Percentiles rank a stretch among this genome's conserved stretches.
These are phyloP conservation scores for Ectemnius lituratus DNA, from an alignment of 2,888 invertebrate genomes.

Conservation along the genomic window DNA sequence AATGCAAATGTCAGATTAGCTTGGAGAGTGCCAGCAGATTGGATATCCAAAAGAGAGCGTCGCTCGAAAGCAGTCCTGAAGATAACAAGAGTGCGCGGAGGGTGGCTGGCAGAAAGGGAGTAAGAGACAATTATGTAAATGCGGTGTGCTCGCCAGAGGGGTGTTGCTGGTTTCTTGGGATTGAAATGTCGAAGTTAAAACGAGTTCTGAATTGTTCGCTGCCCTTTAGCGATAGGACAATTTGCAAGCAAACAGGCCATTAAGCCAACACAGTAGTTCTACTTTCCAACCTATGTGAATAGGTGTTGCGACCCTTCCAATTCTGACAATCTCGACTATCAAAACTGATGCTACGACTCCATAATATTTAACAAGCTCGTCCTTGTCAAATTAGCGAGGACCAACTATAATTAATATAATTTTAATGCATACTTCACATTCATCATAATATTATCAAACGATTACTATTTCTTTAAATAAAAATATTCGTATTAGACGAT, in stretches of 20 bases:
- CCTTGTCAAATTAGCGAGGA: conserved; percentile 6
- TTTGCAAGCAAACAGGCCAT: conserved; percentile 74
- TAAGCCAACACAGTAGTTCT: conserved; percentile 33
- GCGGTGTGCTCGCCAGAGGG: conserved; percentile 47
- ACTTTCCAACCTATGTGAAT: conserved; percentile 24
- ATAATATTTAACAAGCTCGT: conserved; percentile 4
- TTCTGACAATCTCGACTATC: conserved; percentile 21
- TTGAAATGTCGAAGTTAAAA: conserved; percentile 70
- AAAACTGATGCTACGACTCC: conserved; percentile 20
- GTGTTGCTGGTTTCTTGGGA: conserved; percentile 55
- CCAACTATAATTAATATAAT: conserved; percentile 10
- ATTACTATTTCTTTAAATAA: no score
- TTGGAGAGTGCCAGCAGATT: neutral
- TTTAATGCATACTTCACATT: no score
- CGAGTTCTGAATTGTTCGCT: conserved; percentile 71
- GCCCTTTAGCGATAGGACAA: conserved; percentile 72
- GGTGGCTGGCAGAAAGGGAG: conserved; percentile 39
- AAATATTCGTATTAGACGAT: no score
- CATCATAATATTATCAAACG: no score
- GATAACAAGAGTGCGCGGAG: conserved; percentile 13
- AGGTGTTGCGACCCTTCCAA: conserved; percentile 43
- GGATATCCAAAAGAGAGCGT: neutral
- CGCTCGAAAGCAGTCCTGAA: neutral
- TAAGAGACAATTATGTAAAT: conserved; percentile 68
- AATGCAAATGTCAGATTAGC: no score